Evolutionary conservation across 1,140 invertebrate species (phyloP).

Genomic region (Calycopis cecrops): DNA sequence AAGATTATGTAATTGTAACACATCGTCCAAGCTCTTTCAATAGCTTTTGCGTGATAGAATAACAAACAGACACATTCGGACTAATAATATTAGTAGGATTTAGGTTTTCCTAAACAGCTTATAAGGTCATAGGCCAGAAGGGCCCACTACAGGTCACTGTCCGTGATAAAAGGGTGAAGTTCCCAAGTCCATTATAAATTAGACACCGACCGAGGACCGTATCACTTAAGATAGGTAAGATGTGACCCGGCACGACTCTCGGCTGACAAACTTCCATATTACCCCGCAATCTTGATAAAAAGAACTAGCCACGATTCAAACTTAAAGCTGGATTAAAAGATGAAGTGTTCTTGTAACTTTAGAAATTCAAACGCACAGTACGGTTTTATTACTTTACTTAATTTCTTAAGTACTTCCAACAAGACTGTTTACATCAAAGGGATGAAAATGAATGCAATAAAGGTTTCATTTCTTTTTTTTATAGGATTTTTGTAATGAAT

Average conservation of each 20-base stretch:
- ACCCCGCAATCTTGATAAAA: constrained; percentile 69
- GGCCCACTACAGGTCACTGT: constrained; percentile 68
- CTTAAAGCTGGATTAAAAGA: constrained; percentile 58
- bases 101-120: neutral
- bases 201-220: constrained; percentile 70
- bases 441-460: too few species aligned
- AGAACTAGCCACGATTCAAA: constrained; percentile 68
- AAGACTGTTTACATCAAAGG: neutral
- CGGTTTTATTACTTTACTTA: constrained; percentile 17
- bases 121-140: constrained; percentile 40
- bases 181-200: constrained; percentile 75
- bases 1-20: too few species aligned
- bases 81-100: too few species aligned
- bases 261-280: constrained; percentile 66
- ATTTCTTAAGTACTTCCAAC: constrained; percentile 6
- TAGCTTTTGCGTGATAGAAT: too few species aligned
- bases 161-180: constrained; percentile 73
- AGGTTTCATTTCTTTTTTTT: too few species aligned
- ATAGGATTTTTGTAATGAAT: too few species aligned
- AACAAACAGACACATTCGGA: too few species aligned
- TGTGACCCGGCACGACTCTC: constrained; percentile 68
- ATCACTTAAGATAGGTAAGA: constrained; percentile 74
- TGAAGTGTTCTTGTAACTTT: constrained; percentile 54
- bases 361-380: constrained; percentile 28
- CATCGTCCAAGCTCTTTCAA: too few species aligned